A percentile compares a stretch with the other conserved stretches of the same genome.
phyloP scores from a whole-genome alignment of 2,888 invertebrate species.

The Quadriops clusia region DNA sequence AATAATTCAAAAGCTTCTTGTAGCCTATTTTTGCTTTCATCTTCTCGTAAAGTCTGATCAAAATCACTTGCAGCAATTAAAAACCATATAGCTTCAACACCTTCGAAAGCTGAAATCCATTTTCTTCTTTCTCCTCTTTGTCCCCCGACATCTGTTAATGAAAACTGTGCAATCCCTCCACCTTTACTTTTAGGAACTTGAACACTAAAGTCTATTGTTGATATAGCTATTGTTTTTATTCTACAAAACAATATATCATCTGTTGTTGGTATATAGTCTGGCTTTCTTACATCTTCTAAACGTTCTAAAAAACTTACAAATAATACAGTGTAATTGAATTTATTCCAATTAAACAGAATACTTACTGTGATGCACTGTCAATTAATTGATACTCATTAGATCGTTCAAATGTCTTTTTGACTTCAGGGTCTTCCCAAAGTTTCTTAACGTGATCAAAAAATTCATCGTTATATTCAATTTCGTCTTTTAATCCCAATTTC shows the following conservation, averaged over 20 bases:
- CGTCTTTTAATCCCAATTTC: conserved; percentile 46
- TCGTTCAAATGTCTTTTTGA: conserved; percentile 54
- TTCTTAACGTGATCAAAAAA: conserved; percentile 56
- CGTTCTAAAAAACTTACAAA: conserved; percentile 59
- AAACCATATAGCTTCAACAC: conserved; percentile 70
- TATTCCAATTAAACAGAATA: conserved; percentile 18
- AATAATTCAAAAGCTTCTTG: conserved; percentile 61
- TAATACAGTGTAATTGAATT: conserved; percentile 3
- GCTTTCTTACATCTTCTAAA: conserved; percentile 50
- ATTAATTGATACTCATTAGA: conserved; percentile 69
- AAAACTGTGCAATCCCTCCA: conserved; percentile 58
- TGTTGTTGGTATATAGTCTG: conserved; percentile 57
- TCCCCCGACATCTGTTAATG: conserved; percentile 79
- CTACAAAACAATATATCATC: conserved; percentile 69
- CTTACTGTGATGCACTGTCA: conserved; percentile 76
- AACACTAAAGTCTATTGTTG: conserved; percentile 63
- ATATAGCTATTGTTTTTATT: conserved; percentile 59
- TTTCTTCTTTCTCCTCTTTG: conserved; percentile 71
- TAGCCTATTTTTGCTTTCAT: conserved; percentile 55
- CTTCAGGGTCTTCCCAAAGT: conserved; percentile 60
- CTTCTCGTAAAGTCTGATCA: conserved; percentile 64
- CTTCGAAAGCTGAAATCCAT: conserved; percentile 77
- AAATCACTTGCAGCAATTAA: conserved; percentile 71
- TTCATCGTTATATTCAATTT: conserved; percentile 38
- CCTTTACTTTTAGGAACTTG: conserved; percentile 58